Evolutionary conservation across 2,797 vertebrate species (phyloP), one percentile per base, ranked within the genome.

Genomic region (Enteromius afrohamiltoni): DNA sequence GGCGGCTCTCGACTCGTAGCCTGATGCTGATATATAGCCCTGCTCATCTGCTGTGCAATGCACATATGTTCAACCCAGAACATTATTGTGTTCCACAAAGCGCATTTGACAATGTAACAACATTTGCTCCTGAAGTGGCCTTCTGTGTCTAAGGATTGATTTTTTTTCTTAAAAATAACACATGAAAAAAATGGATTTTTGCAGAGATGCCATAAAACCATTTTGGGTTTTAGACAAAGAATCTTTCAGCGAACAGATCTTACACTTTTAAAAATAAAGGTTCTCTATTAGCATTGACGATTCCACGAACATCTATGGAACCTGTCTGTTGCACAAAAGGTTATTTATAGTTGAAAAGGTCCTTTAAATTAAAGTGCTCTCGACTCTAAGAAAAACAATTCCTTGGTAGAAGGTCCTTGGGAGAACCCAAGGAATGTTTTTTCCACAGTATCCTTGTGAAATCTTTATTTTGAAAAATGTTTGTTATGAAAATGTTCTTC

Each of bases 31-130:
- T 84, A 51, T 87, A 87, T 84, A 75, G 40, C 40, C 42, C 37
- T 58, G 42, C 53, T 88, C 79, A 82, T 88, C 79, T 86, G 82
- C 40, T 82, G 79, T 65, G 70, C 75, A 76, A 76, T 77, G 77
- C 68, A 51, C 53, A 82, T 75, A 82, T 75, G 69, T 82, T 87
- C 65, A n/a, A 60, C 75, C 29, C 0, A 53, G 34, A 74, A 55
- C 47, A 42, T 74, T 64, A 82, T 19, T 71, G 77, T 73, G 74
- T 23, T 69, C 23, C 53, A 9, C 23, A 64, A 49, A 19, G 3
- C 7, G 6, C 26, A 80, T 76, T 85, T 80, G 26, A 80, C 70
- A 68, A 40, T 47, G 47, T 49, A 75, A 60, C 64, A 31, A 51
- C n/a, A 69, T 58, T 69, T 14, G 19, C 42, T 58, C 60, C 16